Evolutionary conservation across 2,888 invertebrate genomes (phyloP).

Genomic region (Pherbina coryleti): DNA sequence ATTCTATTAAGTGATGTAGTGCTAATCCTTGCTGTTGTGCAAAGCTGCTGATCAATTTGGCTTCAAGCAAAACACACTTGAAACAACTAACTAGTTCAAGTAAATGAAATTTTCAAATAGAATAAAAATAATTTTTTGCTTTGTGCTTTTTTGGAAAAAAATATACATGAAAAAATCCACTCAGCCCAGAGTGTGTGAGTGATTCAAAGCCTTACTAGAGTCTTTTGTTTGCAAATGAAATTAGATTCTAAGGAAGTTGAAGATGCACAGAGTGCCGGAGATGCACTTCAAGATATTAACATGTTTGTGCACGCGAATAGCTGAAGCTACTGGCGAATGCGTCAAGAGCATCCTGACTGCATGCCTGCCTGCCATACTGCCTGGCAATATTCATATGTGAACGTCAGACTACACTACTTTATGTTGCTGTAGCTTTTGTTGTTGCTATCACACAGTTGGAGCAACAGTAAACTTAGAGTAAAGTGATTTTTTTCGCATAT

Average conservation of each 20-base stretch:
- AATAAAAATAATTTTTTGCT: not conserved
- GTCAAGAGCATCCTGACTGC: constrained; percentile 2
- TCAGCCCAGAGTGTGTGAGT: constrained; percentile 12
- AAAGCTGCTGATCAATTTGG: not conserved
- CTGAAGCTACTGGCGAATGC: constrained; percentile 24
- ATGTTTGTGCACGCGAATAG: constrained; percentile 12
- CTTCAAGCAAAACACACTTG: not conserved
- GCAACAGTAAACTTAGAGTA: constrained; percentile 30
- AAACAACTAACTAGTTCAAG: not conserved
- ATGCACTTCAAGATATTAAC: constrained; percentile 27
- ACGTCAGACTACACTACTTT: not conserved
- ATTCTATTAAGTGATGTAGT: not conserved
- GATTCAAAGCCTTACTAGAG: constrained; percentile 20
- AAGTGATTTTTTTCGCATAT: not conserved
- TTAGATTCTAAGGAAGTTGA: constrained; percentile 3
- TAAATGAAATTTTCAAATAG: constrained; percentile 22
- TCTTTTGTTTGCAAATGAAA: constrained; percentile 38
- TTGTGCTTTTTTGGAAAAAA: not conserved
- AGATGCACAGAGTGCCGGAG: not conserved
- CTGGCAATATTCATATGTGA: not conserved
- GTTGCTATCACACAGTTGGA: not conserved
- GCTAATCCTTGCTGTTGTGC: not conserved
- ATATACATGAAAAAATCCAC: not conserved
- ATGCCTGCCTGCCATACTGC: not conserved
- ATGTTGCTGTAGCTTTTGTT: not conserved